Evolutionary conservation across 92 coral and sea anemone genomes (phyloP), one percentile per base, ranked within the genome.

Genomic region (Parazoanthus swiftii): DNA sequence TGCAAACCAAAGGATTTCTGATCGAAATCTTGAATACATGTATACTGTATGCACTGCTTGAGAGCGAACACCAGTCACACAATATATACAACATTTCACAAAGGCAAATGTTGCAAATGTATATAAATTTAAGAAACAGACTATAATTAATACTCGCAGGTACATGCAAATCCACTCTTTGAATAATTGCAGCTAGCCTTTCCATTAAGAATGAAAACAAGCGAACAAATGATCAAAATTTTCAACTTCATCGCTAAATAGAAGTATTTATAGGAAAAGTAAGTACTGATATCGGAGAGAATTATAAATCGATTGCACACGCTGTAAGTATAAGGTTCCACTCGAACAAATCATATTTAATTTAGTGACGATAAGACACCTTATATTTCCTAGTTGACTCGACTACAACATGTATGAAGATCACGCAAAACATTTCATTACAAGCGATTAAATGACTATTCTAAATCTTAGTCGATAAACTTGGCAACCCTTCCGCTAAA

Each of bases 311-410:
- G 63, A 79, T 48, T 29, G 74, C 26, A 33, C 29, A 35, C 44
- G 8, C 26, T 33, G 63, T 81, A 9, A 18, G 6, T 48, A 37
- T 43, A 11, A 78, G 20, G 9, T 74, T 8, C 82, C 66, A 51
- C 82, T 81, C 74, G 74, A 63, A 63, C 73, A 81, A 59, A 81
- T 63, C 72, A 35, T 16, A 81, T 81, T 13, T 59, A 65, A 43
- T 77, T 63, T 65, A 36, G 16, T 56, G 25, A 58, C 74, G 21
- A 14, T 51, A 44, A 80, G 68, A 21, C 73, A 81, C 50, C 23
- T 54, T 5, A 8, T 66, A 43, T 20, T 42, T 81, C 58, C 73
- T 43, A 58, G 85, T 81, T 20, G 85, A 81, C 74, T 81, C 50
- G 48, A n/a, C 11, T 46, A 35, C 78, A 50, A 44, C 9, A 6